Conservation (phyloP, 2,888 invertebrate genomes). For the Ametastegia equiseti region DNA sequence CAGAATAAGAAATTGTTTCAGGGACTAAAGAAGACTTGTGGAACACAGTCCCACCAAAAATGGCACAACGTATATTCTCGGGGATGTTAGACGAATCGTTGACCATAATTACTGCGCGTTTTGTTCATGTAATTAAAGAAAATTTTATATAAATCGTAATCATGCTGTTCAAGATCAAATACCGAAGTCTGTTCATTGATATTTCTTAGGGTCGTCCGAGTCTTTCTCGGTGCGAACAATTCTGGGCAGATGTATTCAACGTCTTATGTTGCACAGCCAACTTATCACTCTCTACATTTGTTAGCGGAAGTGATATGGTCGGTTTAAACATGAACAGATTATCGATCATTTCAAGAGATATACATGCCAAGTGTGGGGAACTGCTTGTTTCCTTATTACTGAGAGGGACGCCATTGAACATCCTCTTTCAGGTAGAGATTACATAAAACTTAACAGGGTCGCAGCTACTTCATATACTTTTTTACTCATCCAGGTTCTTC, state of each 20-base stretch:
- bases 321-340: conserved; percentile 80
- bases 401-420: conserved; percentile 86
- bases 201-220: conserved; percentile 82
- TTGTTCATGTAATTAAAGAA: conserved; percentile 82
- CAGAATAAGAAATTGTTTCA: conserved; percentile 67
- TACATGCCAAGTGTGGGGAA: conserved; percentile 90
- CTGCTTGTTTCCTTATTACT: conserved; percentile 86
- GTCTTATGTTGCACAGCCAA: conserved; percentile 87
- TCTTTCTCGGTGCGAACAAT: conserved; percentile 76
- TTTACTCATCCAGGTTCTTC: conserved; percentile 67
- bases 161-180: not conserved
- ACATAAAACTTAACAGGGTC: not conserved
- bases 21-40: conserved; percentile 90
- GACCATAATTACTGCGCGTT: conserved; percentile 87
- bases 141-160: not conserved
- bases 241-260: conserved; percentile 79
- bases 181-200: not conserved
- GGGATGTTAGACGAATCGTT: conserved; percentile 92
- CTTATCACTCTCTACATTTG: conserved; percentile 76
- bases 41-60: conserved; percentile 92
- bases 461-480: not conserved
- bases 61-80: conserved; percentile 90
- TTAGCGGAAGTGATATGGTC: conserved; percentile 76
- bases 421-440: conserved; percentile 83
- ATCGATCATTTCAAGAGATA: conserved; percentile 86